Conservation (phyloP, 37 sponge, comb jelly and placozoan genomes). For the Chondrosia reniformis region DNA sequence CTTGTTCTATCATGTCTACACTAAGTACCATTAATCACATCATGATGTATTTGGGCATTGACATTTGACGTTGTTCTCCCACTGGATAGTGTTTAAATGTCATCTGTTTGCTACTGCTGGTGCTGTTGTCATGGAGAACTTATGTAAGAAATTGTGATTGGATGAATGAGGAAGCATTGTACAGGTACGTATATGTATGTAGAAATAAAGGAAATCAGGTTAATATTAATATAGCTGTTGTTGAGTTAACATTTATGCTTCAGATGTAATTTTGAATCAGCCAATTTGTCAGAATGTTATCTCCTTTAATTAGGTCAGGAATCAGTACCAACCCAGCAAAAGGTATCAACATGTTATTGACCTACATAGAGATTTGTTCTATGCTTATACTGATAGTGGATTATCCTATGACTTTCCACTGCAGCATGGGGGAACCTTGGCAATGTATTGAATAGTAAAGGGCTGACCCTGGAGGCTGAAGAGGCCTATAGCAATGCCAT, state of each 20-base stretch:
- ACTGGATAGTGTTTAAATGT: not conserved
- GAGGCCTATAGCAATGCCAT: slow-evolving; percentile 42
- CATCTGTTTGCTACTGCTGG: not conserved
- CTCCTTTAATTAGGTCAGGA: slow-evolving; percentile 30
- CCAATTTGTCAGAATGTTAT: too few relatives aligned
- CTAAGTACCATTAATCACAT: too few relatives aligned
- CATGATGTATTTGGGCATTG: too few relatives aligned
- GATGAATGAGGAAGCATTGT: slow-evolving; percentile 40
- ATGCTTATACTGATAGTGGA: not conserved
- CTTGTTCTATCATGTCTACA: too few relatives aligned
- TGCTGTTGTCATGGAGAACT: slow-evolving; percentile 12
- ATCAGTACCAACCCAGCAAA: slow-evolving; percentile 42
- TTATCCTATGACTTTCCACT: not conserved
- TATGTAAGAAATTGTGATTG: slow-evolving; percentile 35
- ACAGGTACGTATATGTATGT: slow-evolving; percentile 27
- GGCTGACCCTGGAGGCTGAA: slow-evolving; percentile 24
- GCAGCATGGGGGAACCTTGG: slow-evolving; percentile 49
- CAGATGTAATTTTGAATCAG: too few relatives aligned
- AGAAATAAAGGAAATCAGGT: too few relatives aligned
- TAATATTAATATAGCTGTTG: too few relatives aligned
- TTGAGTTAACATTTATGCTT: too few relatives aligned
- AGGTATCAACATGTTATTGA: slow-evolving; percentile 6
- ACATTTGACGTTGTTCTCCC: not conserved
- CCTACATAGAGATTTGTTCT: not conserved
- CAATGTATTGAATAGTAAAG: slow-evolving; percentile 25